phyloP scores from a whole-genome alignment of 2,888 invertebrate species.

The Yponomeuta evonymella region DNA sequence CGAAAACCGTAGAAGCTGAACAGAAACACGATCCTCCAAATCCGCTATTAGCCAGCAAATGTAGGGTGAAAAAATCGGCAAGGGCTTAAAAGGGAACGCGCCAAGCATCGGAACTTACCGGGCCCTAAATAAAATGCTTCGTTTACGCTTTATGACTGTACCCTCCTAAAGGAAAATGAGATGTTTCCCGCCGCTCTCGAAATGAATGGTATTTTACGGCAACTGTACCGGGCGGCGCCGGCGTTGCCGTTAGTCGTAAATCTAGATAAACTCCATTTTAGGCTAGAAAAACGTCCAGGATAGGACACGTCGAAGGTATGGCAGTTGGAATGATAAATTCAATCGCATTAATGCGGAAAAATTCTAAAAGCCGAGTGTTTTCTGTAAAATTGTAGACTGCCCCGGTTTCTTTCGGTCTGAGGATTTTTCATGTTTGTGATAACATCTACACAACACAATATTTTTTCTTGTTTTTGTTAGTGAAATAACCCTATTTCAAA shows the following conservation, averaged over 20 bases:
- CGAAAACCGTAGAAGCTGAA: not conserved
- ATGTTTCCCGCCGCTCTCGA: constrained; percentile 19
- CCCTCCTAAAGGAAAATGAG: constrained; percentile 26
- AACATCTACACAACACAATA: no score
- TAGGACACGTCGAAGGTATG: not conserved
- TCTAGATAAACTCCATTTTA: not conserved
- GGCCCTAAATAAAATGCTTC: constrained; percentile 32
- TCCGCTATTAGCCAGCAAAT: not conserved
- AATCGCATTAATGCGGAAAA: no score
- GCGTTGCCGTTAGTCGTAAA: not conserved
- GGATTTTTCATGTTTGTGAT: no score
- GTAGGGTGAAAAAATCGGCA: constrained; percentile 2
- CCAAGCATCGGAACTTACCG: constrained; percentile 6
- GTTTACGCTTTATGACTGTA: constrained; percentile 33
- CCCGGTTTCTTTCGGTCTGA: no score
- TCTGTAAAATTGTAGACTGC: no score
- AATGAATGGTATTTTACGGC: constrained; percentile 4
- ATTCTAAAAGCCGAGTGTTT: no score
- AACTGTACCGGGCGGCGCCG: not conserved
- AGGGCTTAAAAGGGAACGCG: not conserved
- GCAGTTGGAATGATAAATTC: not conserved
- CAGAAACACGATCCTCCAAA: not conserved
- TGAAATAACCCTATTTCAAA: no score
- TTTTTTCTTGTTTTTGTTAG: no score
- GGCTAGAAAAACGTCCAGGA: not conserved